phyloP scores from a whole-genome alignment of 2,888 invertebrate genomes.

The Torymus tubicola region DNA sequence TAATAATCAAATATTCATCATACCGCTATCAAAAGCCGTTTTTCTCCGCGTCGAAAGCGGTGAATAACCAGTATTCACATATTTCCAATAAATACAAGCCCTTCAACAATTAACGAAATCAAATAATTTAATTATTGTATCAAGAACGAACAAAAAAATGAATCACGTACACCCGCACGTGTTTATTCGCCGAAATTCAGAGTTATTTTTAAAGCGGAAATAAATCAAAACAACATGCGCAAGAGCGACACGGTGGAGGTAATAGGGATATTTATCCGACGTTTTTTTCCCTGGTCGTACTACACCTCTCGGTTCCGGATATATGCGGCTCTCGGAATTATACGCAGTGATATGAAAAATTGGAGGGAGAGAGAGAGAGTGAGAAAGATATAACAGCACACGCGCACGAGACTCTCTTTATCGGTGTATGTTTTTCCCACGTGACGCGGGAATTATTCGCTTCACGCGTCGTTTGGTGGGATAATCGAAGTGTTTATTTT shows the following conservation, averaged over 20 bases:
- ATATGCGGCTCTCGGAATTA: constrained; percentile 1
- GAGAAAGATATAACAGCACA: background rate
- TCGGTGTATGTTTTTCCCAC: background rate
- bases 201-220: background rate
- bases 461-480: constrained; percentile 36
- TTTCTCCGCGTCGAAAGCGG: too few species aligned
- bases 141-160: too few species aligned
- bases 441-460: constrained; percentile 19
- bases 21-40: too few species aligned
- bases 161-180: too few species aligned
- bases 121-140: too few species aligned
- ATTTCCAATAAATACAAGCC: too few species aligned
- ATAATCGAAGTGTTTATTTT: constrained; percentile 41
- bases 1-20: too few species aligned
- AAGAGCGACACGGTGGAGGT: background rate
- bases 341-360: constrained; percentile 17
- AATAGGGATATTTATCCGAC: constrained; percentile 1
- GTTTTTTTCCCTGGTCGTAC: constrained; percentile 6
- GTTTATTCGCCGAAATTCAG: background rate
- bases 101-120: too few species aligned
- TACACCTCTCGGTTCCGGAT: background rate
- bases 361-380: background rate
- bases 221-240: background rate
- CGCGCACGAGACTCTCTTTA: background rate
- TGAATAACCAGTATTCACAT: too few species aligned